Base-by-base conservation (phyloP, 2,888 invertebrate genomes). In the Noctuana brunneofusca region DNA sequence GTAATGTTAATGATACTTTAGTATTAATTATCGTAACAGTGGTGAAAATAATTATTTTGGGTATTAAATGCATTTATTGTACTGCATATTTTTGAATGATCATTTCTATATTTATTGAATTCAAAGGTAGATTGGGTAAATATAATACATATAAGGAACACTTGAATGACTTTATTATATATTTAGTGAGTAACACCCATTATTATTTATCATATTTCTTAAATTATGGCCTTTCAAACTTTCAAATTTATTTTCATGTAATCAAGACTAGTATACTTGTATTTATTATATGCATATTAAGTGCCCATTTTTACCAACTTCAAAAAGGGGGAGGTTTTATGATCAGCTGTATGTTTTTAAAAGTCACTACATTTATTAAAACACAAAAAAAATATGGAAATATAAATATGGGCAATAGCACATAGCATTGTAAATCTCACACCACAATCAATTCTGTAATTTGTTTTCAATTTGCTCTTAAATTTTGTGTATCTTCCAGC, bases 181-280 rank as follows among this genome's bases (percentile, higher is more conserved):
- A 78, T 71, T 74, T 81, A 80, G 76, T 14, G 43, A 80, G 81
- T 83, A 78, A 81, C 76, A 81, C 80, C 77, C 76, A 77, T 84
- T n/a, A n/a, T 87, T 86, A 85, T 87, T 86, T 87, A 85, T 85
- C 84, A 83, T 82, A 83, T 76, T 85, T 86, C 83, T 82, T 84
- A 87, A 89, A 89, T 90, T 89, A 84, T 89, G 89, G 89, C 89
- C 89, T 89, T 89, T 75, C 78, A 83, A 86, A 87, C 81, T 49
- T 49, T 86, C 84, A 81, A 88, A 86, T 84, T 88, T 89, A 85
- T 85, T 89, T 89, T 87, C 84, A 74, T 87, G 86, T 83, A 75
- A 79, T 79, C 87, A 86, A 83, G 84, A 83, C 81, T 86, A 84
- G 83, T 81, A 81, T 83, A 82, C 78, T 78, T 69, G 73, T 76